Conservation (phyloP, 2,888 invertebrate species). For the Anodontia alba region DNA sequence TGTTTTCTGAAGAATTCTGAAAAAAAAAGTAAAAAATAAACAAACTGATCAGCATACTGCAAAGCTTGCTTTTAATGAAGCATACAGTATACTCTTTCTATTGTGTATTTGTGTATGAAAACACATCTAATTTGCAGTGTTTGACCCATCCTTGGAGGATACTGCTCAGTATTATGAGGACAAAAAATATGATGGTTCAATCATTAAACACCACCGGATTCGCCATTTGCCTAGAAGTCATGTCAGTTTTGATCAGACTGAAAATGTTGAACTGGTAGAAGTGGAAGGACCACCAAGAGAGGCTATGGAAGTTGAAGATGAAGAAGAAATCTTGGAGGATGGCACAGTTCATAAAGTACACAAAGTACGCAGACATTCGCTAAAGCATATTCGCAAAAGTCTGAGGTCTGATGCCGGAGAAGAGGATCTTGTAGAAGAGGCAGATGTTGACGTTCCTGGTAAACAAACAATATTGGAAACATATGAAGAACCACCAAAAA, state of each 20-base stretch:
- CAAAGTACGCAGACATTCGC: constrained; percentile 67
- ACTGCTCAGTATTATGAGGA: constrained; percentile 70
- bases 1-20: not conserved
- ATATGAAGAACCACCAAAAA: constrained; percentile 69
- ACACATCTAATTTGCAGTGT: constrained; percentile 74
- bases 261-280: constrained; percentile 67
- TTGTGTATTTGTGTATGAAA: not conserved
- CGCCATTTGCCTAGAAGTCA: constrained; percentile 63
- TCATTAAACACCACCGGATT: constrained; percentile 69
- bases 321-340: constrained; percentile 76
- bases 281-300: constrained; percentile 69
- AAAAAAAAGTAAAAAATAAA: not conserved
- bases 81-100: not conserved
- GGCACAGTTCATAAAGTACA: constrained; percentile 77
- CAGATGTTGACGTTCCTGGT: constrained; percentile 65
- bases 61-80: not conserved
- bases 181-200: constrained; percentile 77
- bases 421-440: constrained; percentile 69
- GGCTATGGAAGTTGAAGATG: constrained; percentile 70
- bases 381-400: constrained; percentile 68
- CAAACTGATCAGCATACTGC: not conserved
- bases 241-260: constrained; percentile 71
- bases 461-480: constrained; percentile 66
- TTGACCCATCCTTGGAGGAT: constrained; percentile 66
- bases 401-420: constrained; percentile 69